Evolutionary conservation across 2,113 vertebrate genomes (phyloP).

Genomic region (Oceanodroma tethys): DNA sequence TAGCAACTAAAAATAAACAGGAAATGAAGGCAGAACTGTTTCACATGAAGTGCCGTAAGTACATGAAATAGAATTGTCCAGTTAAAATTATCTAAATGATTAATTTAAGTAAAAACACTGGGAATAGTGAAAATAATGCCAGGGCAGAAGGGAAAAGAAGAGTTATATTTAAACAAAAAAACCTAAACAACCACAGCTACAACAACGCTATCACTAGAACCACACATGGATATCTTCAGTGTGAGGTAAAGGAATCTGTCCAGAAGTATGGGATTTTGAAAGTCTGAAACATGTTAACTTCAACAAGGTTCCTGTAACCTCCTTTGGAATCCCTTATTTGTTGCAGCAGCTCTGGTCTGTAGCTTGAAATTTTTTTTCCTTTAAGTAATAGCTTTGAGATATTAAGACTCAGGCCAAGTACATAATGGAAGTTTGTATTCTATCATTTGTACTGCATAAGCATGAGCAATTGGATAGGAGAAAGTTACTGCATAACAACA

Average conservation of each 20-base stretch:
- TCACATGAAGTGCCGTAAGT: slow-evolving; percentile 18
- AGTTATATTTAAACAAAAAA: background rate
- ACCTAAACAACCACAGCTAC: background rate
- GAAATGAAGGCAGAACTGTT: slow-evolving; percentile 53
- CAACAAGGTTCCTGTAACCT: background rate
- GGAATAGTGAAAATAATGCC: background rate
- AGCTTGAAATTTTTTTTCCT: background rate
- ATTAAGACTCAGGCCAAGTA: background rate
- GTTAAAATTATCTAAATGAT: slow-evolving; percentile 23
- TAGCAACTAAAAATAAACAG: slow-evolving; percentile 65
- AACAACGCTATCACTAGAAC: background rate
- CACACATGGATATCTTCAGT: background rate
- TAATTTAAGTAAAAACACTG: slow-evolving; percentile 11
- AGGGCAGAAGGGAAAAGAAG: background rate
- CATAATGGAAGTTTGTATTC: background rate
- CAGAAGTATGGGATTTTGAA: background rate
- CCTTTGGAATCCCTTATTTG: background rate
- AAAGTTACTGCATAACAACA: background rate
- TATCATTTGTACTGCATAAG: background rate
- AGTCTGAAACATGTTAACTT: background rate
- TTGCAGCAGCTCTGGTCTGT: background rate
- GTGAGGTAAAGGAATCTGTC: background rate
- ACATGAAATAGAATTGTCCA: slow-evolving; percentile 20
- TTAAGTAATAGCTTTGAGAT: background rate
- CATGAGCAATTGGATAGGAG: background rate